Evolutionary conservation across 2,797 vertebrate genomes (phyloP).

Genomic region (Calcarius lapponicus): DNA sequence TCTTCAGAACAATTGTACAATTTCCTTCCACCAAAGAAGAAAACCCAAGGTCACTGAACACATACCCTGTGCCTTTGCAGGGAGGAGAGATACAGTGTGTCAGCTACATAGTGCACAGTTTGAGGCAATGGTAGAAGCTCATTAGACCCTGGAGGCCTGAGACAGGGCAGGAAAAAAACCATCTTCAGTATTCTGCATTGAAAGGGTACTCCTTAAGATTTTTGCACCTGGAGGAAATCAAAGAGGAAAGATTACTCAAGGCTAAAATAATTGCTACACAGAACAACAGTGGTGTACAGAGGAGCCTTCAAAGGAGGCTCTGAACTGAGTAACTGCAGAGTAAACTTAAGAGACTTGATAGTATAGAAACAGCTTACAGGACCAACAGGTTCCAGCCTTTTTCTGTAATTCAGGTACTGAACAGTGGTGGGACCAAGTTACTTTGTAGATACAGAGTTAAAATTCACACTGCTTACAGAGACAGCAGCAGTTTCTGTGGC

Average conservation of each 20-base stretch:
- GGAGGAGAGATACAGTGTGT: background rate
- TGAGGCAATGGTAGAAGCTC: background rate
- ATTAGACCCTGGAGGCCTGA: background rate
- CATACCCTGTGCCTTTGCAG: background rate
- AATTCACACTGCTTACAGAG: background rate
- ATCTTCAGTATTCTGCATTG: constrained; percentile 51
- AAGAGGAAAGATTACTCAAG: background rate
- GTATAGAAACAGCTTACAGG: background rate
- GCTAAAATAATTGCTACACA: background rate
- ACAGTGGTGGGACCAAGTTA: background rate
- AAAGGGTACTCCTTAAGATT: constrained; percentile 62
- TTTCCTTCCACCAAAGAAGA: background rate
- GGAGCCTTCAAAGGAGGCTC: background rate
- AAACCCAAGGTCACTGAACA: background rate
- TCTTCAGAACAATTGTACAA: background rate
- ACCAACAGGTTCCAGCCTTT: background rate
- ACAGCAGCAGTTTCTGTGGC: background rate
- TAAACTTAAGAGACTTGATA: background rate
- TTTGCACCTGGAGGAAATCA: constrained; percentile 29
- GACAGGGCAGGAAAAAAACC: background rate
- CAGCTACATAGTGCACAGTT: background rate
- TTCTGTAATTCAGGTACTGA: background rate
- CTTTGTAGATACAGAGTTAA: background rate
- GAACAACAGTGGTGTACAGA: background rate
- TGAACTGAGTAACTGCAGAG: background rate